Evolutionary conservation across 2,797 vertebrate genomes (phyloP).

Genomic region (Myotis findleyi): DNA sequence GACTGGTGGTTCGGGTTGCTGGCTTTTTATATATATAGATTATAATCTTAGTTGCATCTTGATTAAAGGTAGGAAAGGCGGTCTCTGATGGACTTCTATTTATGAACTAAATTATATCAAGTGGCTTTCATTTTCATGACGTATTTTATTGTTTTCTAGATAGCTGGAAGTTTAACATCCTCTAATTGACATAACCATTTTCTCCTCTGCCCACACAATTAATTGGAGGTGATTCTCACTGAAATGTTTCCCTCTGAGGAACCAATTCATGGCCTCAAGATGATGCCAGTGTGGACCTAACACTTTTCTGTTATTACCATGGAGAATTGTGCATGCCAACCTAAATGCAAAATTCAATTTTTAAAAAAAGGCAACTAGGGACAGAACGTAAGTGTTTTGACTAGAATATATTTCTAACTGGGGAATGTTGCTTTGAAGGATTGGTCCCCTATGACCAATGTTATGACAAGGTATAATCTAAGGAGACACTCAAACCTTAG

Average conservation of each 20-base stretch:
- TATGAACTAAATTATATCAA: conserved; percentile 4
- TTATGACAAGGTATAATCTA: background rate
- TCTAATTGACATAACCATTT: background rate
- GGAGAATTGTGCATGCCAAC: background rate
- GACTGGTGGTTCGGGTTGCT: too few relatives aligned
- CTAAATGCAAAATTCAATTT: background rate
- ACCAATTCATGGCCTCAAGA: background rate
- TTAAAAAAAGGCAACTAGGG: background rate
- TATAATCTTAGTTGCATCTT: conserved; percentile 9
- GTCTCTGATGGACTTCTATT: conserved; percentile 11
- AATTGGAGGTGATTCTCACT: conserved; percentile 9
- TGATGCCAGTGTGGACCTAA: background rate
- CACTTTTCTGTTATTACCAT: background rate
- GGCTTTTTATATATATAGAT: too few relatives aligned
- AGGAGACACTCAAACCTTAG: background rate
- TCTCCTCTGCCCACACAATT: background rate
- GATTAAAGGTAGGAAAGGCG: background rate
- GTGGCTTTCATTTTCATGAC: background rate
- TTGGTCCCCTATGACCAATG: background rate
- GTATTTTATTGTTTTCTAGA: background rate
- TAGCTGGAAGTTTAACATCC: conserved; percentile 1
- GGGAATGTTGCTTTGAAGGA: background rate
- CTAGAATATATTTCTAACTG: background rate
- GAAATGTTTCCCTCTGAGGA: background rate
- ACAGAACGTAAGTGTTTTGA: background rate